Evolutionary conservation across 2,797 vertebrate genomes (phyloP).

Genomic region (Onychomys arenicola): DNA sequence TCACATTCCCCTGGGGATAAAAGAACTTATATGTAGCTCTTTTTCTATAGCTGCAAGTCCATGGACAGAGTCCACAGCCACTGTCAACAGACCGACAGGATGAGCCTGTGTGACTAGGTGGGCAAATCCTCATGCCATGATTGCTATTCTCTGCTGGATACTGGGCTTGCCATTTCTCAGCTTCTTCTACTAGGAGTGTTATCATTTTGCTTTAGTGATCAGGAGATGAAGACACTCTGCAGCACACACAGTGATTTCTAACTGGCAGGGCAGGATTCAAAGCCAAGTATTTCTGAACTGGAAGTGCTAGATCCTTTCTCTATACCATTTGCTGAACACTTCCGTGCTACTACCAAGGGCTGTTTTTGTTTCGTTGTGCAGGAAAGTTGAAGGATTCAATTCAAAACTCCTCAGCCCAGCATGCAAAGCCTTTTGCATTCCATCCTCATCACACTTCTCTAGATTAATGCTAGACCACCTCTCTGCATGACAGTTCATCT

Average conservation of each 20-base stretch:
- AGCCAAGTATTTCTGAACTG: constrained; percentile 7
- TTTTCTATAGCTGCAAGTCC: background rate
- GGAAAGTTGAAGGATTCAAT: constrained; percentile 42
- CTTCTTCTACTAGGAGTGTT: background rate
- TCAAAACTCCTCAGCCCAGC: background rate
- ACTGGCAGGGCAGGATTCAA: background rate
- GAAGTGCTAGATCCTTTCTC: background rate
- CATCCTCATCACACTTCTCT: background rate
- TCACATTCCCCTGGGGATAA: background rate
- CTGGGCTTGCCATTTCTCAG: background rate
- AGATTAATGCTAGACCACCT: background rate
- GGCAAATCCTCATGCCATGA: background rate
- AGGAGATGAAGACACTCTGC: background rate
- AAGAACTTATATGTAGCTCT: background rate
- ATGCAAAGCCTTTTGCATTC: constrained; percentile 1
- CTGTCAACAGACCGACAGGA: background rate
- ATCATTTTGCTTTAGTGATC: background rate
- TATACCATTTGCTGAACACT: background rate
- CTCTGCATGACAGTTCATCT: background rate
- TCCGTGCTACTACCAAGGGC: background rate
- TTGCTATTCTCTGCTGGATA: background rate
- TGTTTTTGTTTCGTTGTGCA: background rate
- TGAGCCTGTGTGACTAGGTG: background rate
- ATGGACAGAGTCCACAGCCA: background rate
- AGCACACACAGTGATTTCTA: background rate